Evolutionary conservation across 2,113 vertebrate genomes (phyloP).

Genomic region (Zapornia atra): DNA sequence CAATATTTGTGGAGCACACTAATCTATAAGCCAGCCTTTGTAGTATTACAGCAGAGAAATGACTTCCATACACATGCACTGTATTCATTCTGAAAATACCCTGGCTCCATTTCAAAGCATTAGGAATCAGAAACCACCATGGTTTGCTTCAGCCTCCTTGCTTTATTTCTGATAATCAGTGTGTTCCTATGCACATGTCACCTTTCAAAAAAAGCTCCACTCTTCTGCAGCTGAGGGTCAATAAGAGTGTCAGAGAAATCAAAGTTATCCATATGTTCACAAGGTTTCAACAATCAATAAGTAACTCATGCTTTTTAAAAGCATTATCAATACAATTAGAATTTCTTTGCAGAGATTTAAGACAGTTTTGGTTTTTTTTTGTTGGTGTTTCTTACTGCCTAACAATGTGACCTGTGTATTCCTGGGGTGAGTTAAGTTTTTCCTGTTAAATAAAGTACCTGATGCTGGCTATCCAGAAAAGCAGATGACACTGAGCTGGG

Average conservation of each 20-base stretch:
- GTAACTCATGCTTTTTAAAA: background rate
- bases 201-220: background rate
- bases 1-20: background rate
- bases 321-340: background rate
- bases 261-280: background rate
- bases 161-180: background rate
- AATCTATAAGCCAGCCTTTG: background rate
- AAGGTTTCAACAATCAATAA: background rate
- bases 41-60: background rate
- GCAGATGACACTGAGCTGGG: too few species aligned
- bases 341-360: background rate
- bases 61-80: accelerated
- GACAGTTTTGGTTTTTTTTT: background rate
- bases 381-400: background rate
- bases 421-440: background rate
- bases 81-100: background rate
- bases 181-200: background rate
- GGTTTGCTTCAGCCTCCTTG: background rate
- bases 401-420: background rate
- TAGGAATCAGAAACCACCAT: background rate
- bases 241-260: background rate
- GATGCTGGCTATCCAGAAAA: background rate
- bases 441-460: background rate
- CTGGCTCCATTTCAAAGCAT: background rate
- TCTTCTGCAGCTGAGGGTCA: background rate